Evolutionary conservation across 2,797 vertebrate species (phyloP).

Genomic region (Pygocentrus nattereri): DNA sequence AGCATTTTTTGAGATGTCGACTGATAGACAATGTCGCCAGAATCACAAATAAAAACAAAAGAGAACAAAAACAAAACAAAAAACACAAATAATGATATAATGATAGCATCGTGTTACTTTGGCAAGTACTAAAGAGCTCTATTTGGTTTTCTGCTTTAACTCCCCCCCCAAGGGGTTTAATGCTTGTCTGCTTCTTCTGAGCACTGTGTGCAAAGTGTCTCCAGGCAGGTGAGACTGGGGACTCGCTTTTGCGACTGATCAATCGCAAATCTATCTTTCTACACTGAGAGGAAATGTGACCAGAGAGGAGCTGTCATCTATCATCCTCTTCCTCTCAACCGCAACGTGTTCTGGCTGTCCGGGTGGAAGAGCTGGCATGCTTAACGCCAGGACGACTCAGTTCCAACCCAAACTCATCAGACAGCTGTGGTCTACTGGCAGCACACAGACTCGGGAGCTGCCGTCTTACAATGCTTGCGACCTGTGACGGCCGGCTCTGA

Average conservation of each 20-base stretch:
- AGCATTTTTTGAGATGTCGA: constrained; percentile 70
- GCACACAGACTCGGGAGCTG: background rate
- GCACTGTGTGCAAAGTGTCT: background rate
- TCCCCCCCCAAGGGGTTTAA: background rate
- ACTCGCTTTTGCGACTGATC: constrained; percentile 22
- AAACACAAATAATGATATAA: constrained; percentile 61
- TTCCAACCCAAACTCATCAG: background rate
- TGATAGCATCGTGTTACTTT: constrained; percentile 58
- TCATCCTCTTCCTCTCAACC: constrained; percentile 27
- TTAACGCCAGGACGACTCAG: background rate
- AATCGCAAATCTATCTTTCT: constrained; percentile 36
- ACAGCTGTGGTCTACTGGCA: constrained; percentile 18
- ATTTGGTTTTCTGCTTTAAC: constrained; percentile 36
- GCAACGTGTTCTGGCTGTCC: constrained; percentile 21
- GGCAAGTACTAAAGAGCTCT: constrained; percentile 59
- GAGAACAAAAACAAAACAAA: constrained; percentile 55
- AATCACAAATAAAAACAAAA: constrained; percentile 62
- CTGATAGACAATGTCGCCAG: constrained; percentile 65
- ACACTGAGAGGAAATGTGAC: constrained; percentile 26
- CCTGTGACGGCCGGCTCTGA: background rate
- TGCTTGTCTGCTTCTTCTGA: background rate
- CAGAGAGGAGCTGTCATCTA: constrained; percentile 15
- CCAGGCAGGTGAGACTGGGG: constrained; percentile 4
- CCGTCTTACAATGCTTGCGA: background rate
- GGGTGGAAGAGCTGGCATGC: constrained; percentile 7